Conservation (phyloP, 2,797 vertebrate genomes). For the Apodemus agrarius region DNA sequence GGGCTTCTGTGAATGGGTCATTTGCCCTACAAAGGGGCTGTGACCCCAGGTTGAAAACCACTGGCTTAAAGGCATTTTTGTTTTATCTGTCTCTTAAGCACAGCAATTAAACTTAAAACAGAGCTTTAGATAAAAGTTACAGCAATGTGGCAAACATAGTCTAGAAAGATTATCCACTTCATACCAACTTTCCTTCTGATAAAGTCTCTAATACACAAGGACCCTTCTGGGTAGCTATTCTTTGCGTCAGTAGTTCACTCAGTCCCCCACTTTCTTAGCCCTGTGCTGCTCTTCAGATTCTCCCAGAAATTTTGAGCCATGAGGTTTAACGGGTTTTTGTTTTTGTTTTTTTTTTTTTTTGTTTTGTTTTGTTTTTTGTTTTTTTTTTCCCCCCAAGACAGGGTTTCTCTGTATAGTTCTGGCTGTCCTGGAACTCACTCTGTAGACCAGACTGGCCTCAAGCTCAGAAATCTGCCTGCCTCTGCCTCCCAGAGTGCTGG, state of each 20-base stretch:
- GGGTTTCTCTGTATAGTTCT: too few species aligned
- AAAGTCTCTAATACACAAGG: background rate
- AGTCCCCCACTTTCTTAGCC: background rate
- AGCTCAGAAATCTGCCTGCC: too few species aligned
- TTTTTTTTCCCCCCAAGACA: too few species aligned
- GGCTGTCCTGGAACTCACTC: too few species aligned
- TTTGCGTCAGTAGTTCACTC: background rate
- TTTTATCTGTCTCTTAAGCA: background rate
- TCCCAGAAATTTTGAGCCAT: background rate
- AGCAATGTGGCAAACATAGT: background rate
- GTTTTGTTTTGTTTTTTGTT: too few species aligned
- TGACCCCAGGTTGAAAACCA: background rate
- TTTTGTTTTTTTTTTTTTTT: too few species aligned
- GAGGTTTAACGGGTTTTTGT: too few species aligned
- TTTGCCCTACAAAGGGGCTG: background rate
- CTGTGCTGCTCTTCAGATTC: background rate
- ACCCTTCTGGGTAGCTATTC: background rate
- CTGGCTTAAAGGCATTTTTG: background rate
- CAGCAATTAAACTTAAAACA: background rate
- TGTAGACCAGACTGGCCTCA: too few species aligned
- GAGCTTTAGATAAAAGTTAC: background rate
- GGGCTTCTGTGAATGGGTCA: background rate
- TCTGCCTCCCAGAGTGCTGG: too few species aligned
- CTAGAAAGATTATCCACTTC: background rate
- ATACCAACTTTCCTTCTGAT: background rate